phyloP scores from a whole-genome alignment of 1,140 invertebrate species.

The Andricus grossulariae region DNA sequence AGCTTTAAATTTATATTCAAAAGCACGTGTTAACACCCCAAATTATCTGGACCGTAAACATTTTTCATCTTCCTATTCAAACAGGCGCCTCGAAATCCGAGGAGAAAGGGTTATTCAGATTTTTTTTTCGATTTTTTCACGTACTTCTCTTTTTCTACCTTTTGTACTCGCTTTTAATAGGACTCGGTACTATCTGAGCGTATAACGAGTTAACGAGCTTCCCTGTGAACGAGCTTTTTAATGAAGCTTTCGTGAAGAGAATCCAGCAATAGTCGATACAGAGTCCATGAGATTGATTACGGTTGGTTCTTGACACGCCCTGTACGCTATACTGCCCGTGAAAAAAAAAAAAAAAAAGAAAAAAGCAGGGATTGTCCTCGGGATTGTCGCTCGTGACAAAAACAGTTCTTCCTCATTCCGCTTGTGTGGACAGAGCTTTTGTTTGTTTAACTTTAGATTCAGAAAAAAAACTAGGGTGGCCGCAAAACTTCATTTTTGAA shows the following conservation, averaged over 20 bases:
- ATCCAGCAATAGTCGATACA: constrained; percentile 24
- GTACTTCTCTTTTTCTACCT: background rate
- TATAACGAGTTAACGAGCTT: constrained; percentile 31
- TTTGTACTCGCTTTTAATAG: constrained; percentile 24
- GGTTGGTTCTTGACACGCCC: constrained; percentile 31
- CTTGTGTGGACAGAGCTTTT: constrained; percentile 11
- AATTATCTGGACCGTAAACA: background rate
- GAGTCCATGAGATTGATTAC: constrained; percentile 29
- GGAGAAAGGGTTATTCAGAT: background rate
- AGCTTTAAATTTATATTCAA: too few relatives aligned
- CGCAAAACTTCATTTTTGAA: too few relatives aligned
- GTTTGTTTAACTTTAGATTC: constrained; percentile 13
- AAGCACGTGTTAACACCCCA: background rate
- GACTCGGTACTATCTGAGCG: constrained; percentile 22
- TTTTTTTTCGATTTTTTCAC: constrained; percentile 21
- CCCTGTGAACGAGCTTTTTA: constrained; percentile 24
- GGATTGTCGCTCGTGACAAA: background rate
- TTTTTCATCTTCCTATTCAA: background rate
- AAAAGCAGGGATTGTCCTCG: background rate
- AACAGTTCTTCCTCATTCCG: constrained; percentile 18
- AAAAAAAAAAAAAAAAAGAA: background rate
- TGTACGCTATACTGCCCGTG: constrained; percentile 2
- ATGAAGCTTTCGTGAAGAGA: constrained; percentile 31
- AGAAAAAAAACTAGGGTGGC: background rate
- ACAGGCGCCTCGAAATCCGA: background rate